phyloP scores from a whole-genome alignment of 2,888 invertebrate genomes.

The Patella depressa region DNA sequence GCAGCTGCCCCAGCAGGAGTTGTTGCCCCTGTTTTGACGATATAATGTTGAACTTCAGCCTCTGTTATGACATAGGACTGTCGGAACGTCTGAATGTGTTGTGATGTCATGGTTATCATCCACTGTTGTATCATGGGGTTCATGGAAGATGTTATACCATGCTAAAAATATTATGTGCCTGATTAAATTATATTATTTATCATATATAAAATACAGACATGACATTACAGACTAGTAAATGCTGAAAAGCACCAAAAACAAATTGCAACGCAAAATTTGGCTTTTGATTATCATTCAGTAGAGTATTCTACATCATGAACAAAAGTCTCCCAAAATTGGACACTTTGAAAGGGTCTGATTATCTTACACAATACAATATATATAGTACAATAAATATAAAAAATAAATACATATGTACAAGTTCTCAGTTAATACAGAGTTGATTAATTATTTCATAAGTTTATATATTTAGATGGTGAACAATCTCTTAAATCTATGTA shows the following conservation, averaged over 20 bases:
- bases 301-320: no score
- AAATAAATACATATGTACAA: no score
- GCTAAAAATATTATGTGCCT: conserved; percentile 49
- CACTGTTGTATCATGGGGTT: conserved; percentile 71
- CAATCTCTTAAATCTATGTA: no score
- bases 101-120: conserved; percentile 63
- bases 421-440: no score
- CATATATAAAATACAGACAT: background rate
- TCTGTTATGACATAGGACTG: conserved; percentile 50
- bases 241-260: no score
- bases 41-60: conserved; percentile 51
- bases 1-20: conserved; percentile 15
- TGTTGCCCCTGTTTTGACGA: conserved; percentile 38
- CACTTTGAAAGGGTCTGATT: no score
- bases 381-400: no score
- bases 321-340: no score
- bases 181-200: background rate
- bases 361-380: no score
- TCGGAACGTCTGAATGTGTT: conserved; percentile 55
- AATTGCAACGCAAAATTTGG: background rate
- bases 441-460: no score
- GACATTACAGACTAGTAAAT: background rate
- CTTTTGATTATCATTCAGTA: no score
- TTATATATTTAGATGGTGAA: no score
- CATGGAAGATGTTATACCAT: conserved; percentile 66